Percentiles rank a stretch among this genome's conserved stretches.
phyloP scores from a whole-genome alignment of 2,888 invertebrate genomes.

The Leptinotarsa juncta region DNA sequence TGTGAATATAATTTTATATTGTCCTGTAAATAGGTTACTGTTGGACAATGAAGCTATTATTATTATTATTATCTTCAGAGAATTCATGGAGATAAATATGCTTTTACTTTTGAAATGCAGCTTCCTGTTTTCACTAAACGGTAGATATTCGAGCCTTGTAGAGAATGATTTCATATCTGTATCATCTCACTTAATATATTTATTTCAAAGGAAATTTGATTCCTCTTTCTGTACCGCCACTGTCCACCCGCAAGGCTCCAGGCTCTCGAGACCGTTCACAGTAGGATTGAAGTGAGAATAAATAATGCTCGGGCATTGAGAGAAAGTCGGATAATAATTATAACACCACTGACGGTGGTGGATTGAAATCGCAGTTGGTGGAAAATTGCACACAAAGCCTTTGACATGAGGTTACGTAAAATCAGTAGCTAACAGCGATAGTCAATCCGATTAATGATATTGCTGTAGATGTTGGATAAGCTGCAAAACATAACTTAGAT shows the following conservation, averaged over 20 bases:
- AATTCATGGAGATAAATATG: too few relatives aligned
- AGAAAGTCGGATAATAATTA: constrained; percentile 37
- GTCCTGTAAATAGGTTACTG: too few relatives aligned
- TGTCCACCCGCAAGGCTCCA: constrained; percentile 28
- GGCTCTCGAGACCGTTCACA: constrained; percentile 26
- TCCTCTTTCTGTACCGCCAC: background rate
- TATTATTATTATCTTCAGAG: too few relatives aligned
- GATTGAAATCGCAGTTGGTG: constrained; percentile 13
- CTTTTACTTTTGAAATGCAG: too few relatives aligned
- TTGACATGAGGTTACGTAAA: constrained; percentile 17
- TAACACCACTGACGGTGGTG: constrained; percentile 7
- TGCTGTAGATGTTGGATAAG: constrained; percentile 9
- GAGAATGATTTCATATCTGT: too few relatives aligned
- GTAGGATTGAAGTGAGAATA: constrained; percentile 28
- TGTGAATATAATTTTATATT: too few relatives aligned
- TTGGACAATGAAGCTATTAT: too few relatives aligned
- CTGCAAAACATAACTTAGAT: background rate
- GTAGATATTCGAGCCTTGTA: too few relatives aligned
- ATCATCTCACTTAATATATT: too few relatives aligned
- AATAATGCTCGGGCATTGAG: constrained; percentile 32
- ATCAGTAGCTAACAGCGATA: constrained; percentile 9
- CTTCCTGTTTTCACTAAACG: too few relatives aligned
- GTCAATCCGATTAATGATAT: constrained; percentile 15
- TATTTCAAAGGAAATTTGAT: too few relatives aligned
- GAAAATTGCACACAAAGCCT: constrained; percentile 19